Conservation (phyloP, 2,888 invertebrate species). For the Lasioglossum figueresi region DNA sequence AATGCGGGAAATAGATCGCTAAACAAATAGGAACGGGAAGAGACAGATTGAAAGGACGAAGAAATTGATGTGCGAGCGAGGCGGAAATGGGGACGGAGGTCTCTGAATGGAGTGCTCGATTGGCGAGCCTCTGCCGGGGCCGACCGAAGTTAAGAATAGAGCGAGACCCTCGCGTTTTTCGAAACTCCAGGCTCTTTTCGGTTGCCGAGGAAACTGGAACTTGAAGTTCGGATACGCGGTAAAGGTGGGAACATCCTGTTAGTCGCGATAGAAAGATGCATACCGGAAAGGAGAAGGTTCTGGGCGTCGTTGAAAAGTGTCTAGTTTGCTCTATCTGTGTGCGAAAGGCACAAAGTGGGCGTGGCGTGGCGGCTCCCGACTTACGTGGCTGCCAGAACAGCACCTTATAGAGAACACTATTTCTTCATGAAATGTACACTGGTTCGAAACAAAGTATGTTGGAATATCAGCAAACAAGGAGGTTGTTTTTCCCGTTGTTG, state of each 20-base stretch:
- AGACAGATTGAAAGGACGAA: conserved; percentile 49
- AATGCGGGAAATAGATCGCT: conserved; percentile 53
- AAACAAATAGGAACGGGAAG: conserved; percentile 49
- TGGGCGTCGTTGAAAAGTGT: not conserved
- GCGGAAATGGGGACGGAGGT: conserved; percentile 24
- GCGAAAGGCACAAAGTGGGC: not conserved
- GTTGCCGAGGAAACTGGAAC: not conserved
- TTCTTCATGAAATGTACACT: not conserved
- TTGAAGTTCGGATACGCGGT: not conserved
- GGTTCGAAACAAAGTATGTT: not conserved
- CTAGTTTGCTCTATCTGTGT: not conserved
- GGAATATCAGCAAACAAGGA: not conserved
- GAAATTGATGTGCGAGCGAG: conserved; percentile 46
- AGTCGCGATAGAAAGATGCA: not conserved
- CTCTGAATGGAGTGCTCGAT: conserved; percentile 31
- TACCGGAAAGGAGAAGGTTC: not conserved
- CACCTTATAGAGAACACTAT: not conserved
- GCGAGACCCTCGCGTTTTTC: not conserved
- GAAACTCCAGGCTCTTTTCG: not conserved
- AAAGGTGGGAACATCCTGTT: not conserved
- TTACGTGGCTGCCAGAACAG: not conserved
- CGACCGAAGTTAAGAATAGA: not conserved
- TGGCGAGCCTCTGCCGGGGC: not conserved
- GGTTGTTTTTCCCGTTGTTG: not conserved
- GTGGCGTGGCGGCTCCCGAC: not conserved